Base-by-base conservation (phyloP, 2,113 vertebrate species). In the Cygnus atratus region DNA sequence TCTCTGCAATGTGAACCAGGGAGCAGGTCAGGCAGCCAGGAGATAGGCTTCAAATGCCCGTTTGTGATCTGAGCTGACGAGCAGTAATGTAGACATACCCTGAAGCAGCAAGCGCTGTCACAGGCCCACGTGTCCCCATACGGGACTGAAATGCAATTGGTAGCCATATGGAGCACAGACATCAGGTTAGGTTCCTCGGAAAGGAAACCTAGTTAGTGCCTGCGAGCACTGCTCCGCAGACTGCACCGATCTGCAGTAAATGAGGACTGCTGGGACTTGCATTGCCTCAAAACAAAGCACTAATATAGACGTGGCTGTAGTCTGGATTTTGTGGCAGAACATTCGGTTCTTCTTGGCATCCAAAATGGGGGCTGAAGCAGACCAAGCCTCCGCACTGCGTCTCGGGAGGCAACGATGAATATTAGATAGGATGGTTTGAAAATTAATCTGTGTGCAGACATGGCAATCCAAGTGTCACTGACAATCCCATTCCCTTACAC, bases 311-410 rank as follows among this genome's bases (percentile, higher is more conserved):
- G 35, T 46, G 87, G 39, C 15, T 91, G 57, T 46, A 84, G 68
- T 59, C 61, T 81, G 76, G 41, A 37, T 84, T 93, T 82, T 83
- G 85, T 54, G 58, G 71, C 71, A 85, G 75, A 90, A 92, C 75
- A 41, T 76, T 83, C 44, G 14, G 37, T 89, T 91, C 80, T 90
- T 82, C 67, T 78, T 77, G 74, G 81, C 84, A 79, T 52, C 43
- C 57, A 52, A 88, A 89, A 58, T 25, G 35, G 66, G 66, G 92
- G 77, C 33, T 2, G 0, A 48, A 70, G 63, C 62, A 84, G 52
- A 89, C 16, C 54, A 61, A 75, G 33, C 14, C 33, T 65, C 73
- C 76, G 44, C 2, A 1, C 35, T 79, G 55, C 73, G 39, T 75
- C 37, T 65, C 3, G 0, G 84, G 39, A 82, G 44, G 37, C 1